These are phyloP conservation scores for Pogonocherus hispidulus DNA, from an alignment of 2,888 invertebrate genomes.

Conservation along the genomic window DNA sequence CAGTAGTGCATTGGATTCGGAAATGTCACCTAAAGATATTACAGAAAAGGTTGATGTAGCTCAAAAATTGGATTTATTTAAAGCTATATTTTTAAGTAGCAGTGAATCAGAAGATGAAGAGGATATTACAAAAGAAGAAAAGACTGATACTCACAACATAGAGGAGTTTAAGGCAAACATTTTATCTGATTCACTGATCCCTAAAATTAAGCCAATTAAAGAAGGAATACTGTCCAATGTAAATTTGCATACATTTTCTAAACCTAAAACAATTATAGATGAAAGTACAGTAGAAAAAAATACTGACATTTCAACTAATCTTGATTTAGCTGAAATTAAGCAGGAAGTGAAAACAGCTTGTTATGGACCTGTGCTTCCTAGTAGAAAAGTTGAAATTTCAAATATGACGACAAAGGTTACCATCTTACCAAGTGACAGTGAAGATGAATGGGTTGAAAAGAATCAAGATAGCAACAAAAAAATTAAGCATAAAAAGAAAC, in stretches of 20 bases:
- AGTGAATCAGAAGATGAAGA: slow-evolving; percentile 70
- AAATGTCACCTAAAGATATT: slow-evolving; percentile 53
- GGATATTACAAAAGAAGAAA: slow-evolving; percentile 54
- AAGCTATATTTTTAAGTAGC: slow-evolving; percentile 89
- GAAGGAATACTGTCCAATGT: slow-evolving; percentile 65
- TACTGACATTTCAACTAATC: not conserved
- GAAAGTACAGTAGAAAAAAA: too few species aligned
- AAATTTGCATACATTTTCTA: slow-evolving; percentile 50
- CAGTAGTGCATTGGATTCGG: not conserved
- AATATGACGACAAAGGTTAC: slow-evolving; percentile 20
- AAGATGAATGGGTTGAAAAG: slow-evolving; percentile 61
- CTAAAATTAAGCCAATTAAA: slow-evolving; percentile 64
- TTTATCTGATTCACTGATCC: slow-evolving; percentile 59
- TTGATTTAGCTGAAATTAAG: not conserved
- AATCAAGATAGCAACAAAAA: slow-evolving; percentile 46
- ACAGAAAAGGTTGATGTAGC: slow-evolving; percentile 64
- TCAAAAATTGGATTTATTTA: slow-evolving; percentile 84
- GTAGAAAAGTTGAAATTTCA: slow-evolving; percentile 22
- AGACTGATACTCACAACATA: slow-evolving; percentile 45
- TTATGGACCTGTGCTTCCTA: slow-evolving; percentile 59
- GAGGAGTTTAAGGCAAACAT: slow-evolving; percentile 59
- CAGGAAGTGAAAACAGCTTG: slow-evolving; percentile 11
- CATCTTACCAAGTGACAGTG: slow-evolving; percentile 44
- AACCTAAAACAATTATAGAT: slow-evolving; percentile 30
- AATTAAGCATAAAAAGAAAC: slow-evolving; percentile 53